Percentiles rank a stretch among this genome's conserved stretches.
These are phyloP conservation scores for Sarcoramphus papa DNA, from an alignment of 2,797 vertebrate species.

Conservation along the genomic window DNA sequence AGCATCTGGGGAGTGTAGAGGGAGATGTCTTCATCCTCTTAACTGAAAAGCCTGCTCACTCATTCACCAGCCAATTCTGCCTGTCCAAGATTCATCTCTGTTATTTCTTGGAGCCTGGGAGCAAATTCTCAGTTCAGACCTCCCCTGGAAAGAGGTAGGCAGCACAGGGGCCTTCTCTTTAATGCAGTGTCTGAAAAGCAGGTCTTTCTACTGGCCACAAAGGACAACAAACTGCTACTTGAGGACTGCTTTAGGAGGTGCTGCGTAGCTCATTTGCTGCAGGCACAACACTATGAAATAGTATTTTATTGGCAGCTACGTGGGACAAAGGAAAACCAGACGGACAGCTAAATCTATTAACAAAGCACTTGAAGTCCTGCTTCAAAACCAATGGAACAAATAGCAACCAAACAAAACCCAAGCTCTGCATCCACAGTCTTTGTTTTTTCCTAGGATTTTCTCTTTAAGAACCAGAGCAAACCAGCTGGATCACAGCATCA, in stretches of 20 bases:
- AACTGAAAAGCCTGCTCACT: neutral
- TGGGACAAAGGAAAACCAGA: slow-evolving; percentile 7
- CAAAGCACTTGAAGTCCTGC: neutral
- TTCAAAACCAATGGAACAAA: neutral
- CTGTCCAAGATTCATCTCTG: neutral
- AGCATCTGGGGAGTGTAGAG: neutral
- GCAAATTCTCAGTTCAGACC: neutral
- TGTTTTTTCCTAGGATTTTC: neutral
- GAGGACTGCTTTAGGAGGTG: neutral
- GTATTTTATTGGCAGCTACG: slow-evolving; percentile 1
- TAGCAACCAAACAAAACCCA: neutral
- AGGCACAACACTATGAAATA: neutral
- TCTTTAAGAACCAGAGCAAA: neutral
- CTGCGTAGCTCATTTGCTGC: neutral
- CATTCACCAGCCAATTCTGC: neutral
- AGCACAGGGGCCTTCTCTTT: neutral
- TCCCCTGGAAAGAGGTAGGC: neutral
- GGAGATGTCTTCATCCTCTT: neutral
- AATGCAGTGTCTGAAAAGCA: neutral
- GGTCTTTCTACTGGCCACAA: neutral
- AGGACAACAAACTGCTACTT: neutral
- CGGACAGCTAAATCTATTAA: neutral
- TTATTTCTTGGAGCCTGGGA: neutral
- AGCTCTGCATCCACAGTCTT: neutral
- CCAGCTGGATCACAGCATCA: neutral